Evolutionary conservation across 2,113 vertebrate species (phyloP).

Genomic region (Lipophrys pholis): DNA sequence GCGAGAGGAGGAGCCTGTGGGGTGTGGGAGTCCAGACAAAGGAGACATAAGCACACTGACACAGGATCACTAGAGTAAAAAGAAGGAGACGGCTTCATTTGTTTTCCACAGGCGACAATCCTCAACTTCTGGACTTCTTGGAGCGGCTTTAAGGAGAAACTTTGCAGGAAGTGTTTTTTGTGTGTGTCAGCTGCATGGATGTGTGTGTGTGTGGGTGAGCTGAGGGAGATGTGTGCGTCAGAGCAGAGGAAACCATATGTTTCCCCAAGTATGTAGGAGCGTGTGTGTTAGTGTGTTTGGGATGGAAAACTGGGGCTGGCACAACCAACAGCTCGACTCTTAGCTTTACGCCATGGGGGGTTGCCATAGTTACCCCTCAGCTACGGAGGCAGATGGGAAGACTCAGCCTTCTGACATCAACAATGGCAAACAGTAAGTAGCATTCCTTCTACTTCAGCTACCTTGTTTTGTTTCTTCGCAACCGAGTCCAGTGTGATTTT

Average conservation of each 20-base stretch:
- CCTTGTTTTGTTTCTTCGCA: not conserved
- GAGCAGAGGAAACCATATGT: slow-evolving; percentile 38
- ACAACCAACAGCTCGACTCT: slow-evolving; percentile 58
- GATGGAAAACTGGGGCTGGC: slow-evolving; percentile 73
- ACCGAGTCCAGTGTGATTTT: no score
- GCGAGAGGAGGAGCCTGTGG: slow-evolving; percentile 76
- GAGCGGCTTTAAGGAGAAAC: slow-evolving; percentile 16
- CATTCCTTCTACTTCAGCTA: not conserved
- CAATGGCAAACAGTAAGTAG: slow-evolving; percentile 74
- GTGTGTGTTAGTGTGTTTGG: slow-evolving; percentile 58
- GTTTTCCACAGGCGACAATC: not conserved
- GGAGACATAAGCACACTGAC: slow-evolving; percentile 73
- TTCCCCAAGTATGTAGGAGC: slow-evolving; percentile 34
- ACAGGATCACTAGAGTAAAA: slow-evolving; percentile 50
- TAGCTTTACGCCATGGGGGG: slow-evolving; percentile 79
- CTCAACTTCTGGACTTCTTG: slow-evolving; percentile 36
- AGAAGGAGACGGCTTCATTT: slow-evolving; percentile 39
- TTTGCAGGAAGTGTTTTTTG: slow-evolving; percentile 2
- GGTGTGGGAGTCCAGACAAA: slow-evolving; percentile 79
- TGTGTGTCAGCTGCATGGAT: slow-evolving; percentile 22
- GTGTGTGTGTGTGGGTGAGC: slow-evolving; percentile 3
- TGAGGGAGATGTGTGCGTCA: slow-evolving; percentile 36
- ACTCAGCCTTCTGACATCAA: slow-evolving; percentile 59
- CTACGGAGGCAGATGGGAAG: slow-evolving; percentile 64
- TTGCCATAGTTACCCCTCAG: slow-evolving; percentile 82